These are phyloP conservation scores for Pipa parva DNA, from an alignment of 2,113 vertebrate genomes.

Conservation along the genomic window DNA sequence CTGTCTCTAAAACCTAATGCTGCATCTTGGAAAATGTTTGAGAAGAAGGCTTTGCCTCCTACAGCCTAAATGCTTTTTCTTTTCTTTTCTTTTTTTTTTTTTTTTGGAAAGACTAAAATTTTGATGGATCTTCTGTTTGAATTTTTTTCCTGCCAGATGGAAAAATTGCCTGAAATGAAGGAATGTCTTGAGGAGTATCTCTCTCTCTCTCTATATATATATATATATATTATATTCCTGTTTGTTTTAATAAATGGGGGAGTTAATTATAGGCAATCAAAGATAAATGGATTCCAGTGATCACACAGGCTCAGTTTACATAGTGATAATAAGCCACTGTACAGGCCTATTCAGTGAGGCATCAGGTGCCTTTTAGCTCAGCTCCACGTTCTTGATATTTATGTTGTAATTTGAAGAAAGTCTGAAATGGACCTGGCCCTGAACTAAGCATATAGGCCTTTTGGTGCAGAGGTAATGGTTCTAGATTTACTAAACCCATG, in stretches of 20 bases:
- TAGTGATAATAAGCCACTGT: background rate
- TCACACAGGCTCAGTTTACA: conserved; percentile 11
- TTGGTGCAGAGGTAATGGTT: no score
- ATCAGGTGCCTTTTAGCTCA: background rate
- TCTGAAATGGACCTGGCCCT: no score
- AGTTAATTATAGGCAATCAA: background rate
- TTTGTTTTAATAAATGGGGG: background rate
- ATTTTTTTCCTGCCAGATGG: conserved; percentile 45
- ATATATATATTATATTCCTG: conserved; percentile 1
- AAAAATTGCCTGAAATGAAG: conserved; percentile 55
- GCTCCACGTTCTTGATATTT: background rate
- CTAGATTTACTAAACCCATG: no score
- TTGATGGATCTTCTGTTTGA: conserved; percentile 41
- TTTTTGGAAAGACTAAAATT: conserved; percentile 53
- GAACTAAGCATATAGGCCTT: no score
- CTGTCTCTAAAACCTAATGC: conserved; percentile 65
- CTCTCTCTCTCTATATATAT: conserved; percentile 36
- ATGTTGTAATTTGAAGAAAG: background rate
- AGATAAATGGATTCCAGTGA: conserved; percentile 43
- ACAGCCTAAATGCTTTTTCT: conserved; percentile 52
- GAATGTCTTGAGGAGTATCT: conserved; percentile 53
- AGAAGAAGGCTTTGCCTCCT: conserved; percentile 60
- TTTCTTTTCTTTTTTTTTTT: conserved; percentile 50
- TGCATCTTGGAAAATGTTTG: conserved; percentile 64
- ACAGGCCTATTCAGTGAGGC: conserved; percentile 1